Evolutionary conservation across 2,113 vertebrate species (phyloP), one percentile per base, ranked within the genome.

Genomic region (Maccullochella peelii): DNA sequence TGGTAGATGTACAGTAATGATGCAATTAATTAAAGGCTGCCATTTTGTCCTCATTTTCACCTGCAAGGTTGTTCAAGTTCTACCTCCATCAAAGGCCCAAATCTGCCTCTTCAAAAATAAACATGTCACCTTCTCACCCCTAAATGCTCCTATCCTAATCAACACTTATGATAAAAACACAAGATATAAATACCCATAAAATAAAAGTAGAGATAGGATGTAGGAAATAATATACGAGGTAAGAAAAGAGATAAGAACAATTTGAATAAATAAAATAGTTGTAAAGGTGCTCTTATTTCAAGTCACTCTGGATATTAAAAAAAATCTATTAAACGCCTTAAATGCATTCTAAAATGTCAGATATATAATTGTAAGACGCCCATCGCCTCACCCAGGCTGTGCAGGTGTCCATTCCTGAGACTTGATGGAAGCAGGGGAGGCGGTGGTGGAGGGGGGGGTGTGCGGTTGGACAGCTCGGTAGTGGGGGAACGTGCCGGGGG

Each of bases 401-500:
- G 94, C 79, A 96, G 93, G 76, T 94, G 95, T 90, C 97, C 97
- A 9, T 98, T 98, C 90, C 95, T 96, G 87, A 96, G 87, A 42
- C 80, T 80, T 52, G 88, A 89, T 38, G 92, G 85, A 73, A 85
- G 91, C 81, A 95, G 27, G 44, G 92, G 79, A 84, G 96, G 78
- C 79, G 96, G 87, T 47, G 96, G 89, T 3, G 82, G 63, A 68
- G 94, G 87, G 49, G 94, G 95, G 72, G 93, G 85, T 91, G 94
- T 94, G 93, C 96, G 97, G 94, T 94, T 96, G 0, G 97, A 96
- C 40, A 99, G 95, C 86, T 99, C 98, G 0, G 98, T 99, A 47
- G 94, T 94, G 66, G 98, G 96, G 14, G 98, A 99, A 27, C 98
- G 97, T 21, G 96, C 94, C 1, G 98, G 98, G 15, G 98, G 98